phyloP scores from a whole-genome alignment of 2,797 vertebrate species.

The Eulemur albifrons region DNA sequence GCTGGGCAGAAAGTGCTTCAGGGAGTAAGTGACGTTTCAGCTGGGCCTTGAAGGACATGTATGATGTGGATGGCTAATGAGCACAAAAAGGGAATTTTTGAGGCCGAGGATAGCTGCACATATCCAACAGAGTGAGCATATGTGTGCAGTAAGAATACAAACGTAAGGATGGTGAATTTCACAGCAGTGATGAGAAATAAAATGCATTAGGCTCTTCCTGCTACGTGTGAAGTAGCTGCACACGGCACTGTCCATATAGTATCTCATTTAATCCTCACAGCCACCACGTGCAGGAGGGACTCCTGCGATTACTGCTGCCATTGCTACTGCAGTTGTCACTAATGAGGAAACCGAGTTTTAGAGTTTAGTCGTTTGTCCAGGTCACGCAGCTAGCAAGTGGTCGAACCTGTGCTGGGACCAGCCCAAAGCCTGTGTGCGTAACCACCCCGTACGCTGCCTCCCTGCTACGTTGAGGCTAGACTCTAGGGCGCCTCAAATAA shows the following conservation, averaged over 20 bases:
- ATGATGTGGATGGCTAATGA: neutral
- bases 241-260: neutral
- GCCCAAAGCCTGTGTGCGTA: neutral
- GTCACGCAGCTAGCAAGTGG: neutral
- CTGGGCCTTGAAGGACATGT: neutral
- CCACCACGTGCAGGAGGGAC: neutral
- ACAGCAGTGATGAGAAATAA: neutral
- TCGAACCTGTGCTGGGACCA: neutral
- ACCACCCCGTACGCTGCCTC: neutral
- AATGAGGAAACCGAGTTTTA: constrained; percentile 18
- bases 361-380: neutral
- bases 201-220: neutral
- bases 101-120: neutral
- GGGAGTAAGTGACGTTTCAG: neutral
- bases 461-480: neutral
- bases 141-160: neutral
- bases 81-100: neutral
- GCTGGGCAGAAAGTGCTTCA: neutral
- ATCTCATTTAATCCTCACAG: neutral
- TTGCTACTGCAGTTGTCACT: neutral
- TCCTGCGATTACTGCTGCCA: neutral
- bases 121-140: neutral
- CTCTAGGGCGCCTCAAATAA: neutral
- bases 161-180: constrained; percentile 12
- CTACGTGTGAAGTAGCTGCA: neutral